These are phyloP conservation scores for Coryphaenoides rupestris DNA, from an alignment of 2,113 vertebrate species.

Conservation along the genomic window DNA sequence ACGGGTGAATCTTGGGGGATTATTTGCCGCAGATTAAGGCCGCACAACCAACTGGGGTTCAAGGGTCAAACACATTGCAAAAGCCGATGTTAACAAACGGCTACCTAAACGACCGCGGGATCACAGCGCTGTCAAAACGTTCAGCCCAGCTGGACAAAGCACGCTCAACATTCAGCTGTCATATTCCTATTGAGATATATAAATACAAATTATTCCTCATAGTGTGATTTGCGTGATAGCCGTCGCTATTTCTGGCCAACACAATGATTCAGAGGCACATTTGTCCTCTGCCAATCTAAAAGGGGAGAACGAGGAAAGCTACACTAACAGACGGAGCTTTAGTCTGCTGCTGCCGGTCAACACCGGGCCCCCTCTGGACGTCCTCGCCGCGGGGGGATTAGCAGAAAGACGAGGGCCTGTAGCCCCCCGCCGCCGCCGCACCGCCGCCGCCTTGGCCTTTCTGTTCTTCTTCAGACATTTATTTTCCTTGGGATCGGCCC, in stretches of 20 bases:
- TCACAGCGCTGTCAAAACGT: background rate
- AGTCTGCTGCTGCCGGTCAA: background rate
- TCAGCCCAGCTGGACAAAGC: background rate
- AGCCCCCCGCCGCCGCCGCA: background rate
- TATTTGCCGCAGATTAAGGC: background rate
- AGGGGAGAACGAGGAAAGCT: background rate
- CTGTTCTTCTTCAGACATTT: background rate
- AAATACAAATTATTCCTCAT: background rate
- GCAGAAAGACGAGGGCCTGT: too few relatives aligned
- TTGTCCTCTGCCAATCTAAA: background rate
- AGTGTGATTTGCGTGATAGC: background rate
- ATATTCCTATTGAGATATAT: too few relatives aligned
- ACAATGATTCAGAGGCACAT: background rate
- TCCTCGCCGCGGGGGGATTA: too few relatives aligned
- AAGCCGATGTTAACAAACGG: background rate
- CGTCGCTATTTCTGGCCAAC: background rate
- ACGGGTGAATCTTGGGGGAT: background rate
- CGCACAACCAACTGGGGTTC: background rate
- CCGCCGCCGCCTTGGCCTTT: too few relatives aligned
- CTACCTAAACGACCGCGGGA: background rate
- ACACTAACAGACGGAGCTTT: background rate
- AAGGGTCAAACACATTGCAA: slow-evolving; percentile 3
- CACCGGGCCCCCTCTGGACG: background rate
- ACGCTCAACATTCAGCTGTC: background rate
- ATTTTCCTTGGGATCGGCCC: slow-evolving; percentile 5